phyloP scores from a whole-genome alignment of 2,888 invertebrate genomes.

The Monochamus alternatus region DNA sequence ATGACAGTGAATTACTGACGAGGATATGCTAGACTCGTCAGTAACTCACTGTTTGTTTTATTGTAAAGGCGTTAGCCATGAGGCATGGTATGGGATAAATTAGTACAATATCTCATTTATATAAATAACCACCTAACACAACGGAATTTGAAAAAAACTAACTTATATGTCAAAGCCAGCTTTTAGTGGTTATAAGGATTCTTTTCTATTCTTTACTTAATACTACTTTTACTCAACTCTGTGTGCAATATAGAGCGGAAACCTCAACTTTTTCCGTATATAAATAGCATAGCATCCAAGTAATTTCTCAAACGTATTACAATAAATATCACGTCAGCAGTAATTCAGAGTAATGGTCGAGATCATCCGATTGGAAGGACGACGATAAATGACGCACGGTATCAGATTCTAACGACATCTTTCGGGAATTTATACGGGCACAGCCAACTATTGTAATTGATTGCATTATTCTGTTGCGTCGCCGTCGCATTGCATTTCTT shows the following conservation, averaged over 20 bases:
- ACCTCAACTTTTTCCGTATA: neutral
- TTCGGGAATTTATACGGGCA: slow-evolving; percentile 63
- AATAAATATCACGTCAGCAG: slow-evolving; percentile 23
- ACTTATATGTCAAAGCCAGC: no score
- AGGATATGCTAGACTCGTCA: no score
- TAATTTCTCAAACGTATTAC: slow-evolving; percentile 21
- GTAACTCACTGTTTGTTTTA: no score
- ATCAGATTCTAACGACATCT: slow-evolving; percentile 68
- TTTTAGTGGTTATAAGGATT: no score
- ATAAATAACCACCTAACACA: no score
- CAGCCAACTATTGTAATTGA: slow-evolving; percentile 61
- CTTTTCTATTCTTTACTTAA: no score
- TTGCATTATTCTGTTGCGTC: slow-evolving; percentile 63
- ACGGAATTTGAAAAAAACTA: no score
- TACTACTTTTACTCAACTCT: no score
- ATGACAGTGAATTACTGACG: no score
- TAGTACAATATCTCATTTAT: no score
- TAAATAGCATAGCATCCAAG: neutral
- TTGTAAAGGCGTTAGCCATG: no score
- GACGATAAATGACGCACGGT: slow-evolving; percentile 64
- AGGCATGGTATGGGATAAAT: no score
- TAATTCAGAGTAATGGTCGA: slow-evolving; percentile 55
- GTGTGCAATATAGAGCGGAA: neutral
- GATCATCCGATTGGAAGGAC: slow-evolving; percentile 59
- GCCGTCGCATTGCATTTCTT: slow-evolving; percentile 60